Conservation (phyloP, 2,797 vertebrate species). For the Paguma larvata region DNA sequence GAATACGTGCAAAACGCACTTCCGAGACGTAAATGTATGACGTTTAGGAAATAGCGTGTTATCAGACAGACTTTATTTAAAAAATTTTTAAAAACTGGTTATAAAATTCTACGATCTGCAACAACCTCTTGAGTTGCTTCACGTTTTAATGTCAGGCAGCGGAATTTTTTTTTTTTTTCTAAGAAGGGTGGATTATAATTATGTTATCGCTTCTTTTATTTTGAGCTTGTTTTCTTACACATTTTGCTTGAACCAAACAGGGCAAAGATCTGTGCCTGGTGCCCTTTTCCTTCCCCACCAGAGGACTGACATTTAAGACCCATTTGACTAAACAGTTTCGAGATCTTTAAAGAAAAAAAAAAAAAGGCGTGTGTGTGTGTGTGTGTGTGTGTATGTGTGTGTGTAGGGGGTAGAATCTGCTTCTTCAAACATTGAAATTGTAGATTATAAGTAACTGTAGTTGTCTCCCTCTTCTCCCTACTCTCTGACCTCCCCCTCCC, state of each 20-base stretch:
- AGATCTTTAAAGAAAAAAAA: constrained; percentile 51
- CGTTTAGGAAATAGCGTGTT: constrained; percentile 37
- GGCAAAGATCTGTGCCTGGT: constrained; percentile 40
- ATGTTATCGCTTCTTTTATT: constrained; percentile 58
- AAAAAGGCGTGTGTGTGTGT: background rate
- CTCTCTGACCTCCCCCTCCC: background rate
- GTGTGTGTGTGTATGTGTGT: background rate
- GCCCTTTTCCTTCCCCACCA: constrained; percentile 77
- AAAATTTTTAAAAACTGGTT: background rate
- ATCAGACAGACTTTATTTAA: constrained; percentile 47
- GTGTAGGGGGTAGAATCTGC: background rate
- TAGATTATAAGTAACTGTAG: background rate
- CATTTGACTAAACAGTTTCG: constrained; percentile 79
- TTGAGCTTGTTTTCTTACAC: constrained; percentile 65
- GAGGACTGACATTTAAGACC: constrained; percentile 83
- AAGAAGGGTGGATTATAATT: constrained; percentile 3
- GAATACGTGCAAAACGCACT: constrained; percentile 16
- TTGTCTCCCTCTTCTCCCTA: background rate
- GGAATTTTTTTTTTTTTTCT: background rate
- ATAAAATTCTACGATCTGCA: constrained; percentile 58
- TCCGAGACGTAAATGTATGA: background rate
- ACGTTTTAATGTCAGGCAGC: constrained; percentile 18
- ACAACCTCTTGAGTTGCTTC: background rate
- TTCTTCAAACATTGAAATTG: constrained; percentile 17
- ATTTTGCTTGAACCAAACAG: constrained; percentile 59